Base-by-base conservation (phyloP, 2,888 invertebrate genomes). In the Colostygia pectinataria region DNA sequence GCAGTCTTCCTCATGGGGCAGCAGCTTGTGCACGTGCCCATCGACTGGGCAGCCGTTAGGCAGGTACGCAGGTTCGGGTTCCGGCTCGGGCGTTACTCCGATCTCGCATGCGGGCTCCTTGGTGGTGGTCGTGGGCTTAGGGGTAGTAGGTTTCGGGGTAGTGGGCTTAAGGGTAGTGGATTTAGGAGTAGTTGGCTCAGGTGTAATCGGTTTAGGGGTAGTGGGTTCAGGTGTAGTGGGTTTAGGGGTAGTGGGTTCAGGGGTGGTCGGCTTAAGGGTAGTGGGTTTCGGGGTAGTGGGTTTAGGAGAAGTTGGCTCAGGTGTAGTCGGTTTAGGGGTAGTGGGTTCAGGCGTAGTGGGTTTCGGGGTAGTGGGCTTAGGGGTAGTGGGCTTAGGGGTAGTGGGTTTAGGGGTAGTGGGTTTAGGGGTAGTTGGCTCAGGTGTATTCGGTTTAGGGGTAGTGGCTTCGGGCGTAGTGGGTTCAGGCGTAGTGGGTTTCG, bases 1-100 rank as follows among this genome's bases (percentile, higher is more conserved):
- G 62, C 84, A 86, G 41, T 80, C 66, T 7, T 58, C 51, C 42
- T 70, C 71, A 48, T 81, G 74, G 1, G 85, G 80, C 50, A 84
- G 57, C 7, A 86, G 65, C 83, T 80, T 81, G 63, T 83, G 83
- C 13, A 78, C 61, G 32, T 65, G 66, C 0, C 74, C 75, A 57
- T 84, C 53, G 0, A 71, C 70, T 1, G 88, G 88, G 57, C 87
- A 88, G 2, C 87, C 87, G 47, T 86, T 85, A 4, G 63, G 66
- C 4, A 65, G 64, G 61, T 0, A 66, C 9, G 46, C 52, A 18
- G 39, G 42, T 5, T 20, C 1, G 7, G 15, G 33, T 20, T 29
- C 14, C 2, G 53, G 51, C 0, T 54, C 18, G 0, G 58, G 59
- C 33, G 32, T 36, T 7, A 51, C 42, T 10, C 53, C 54, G 0